Evolutionary conservation across 2,888 invertebrate species (phyloP), one percentile per base, ranked within the genome.

Genomic region (Dendrolimus houi): DNA sequence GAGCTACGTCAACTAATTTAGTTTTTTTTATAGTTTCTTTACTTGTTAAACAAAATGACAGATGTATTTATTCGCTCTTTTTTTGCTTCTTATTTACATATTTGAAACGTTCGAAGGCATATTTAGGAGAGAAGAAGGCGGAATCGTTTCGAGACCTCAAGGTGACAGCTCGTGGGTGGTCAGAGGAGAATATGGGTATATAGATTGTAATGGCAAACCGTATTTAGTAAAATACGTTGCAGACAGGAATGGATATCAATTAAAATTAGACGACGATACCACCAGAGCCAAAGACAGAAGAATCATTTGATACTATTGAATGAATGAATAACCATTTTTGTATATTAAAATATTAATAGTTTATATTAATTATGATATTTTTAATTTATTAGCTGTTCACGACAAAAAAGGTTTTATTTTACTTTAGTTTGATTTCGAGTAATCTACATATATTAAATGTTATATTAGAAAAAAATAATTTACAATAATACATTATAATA

Each of bases 181-280:
- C 0, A 73, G 84, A 53, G 90, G 90, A 1, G 90, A 92, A 63
- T 93, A 91, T 62, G 90, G 91, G 0, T 93, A 92, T 69, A 77
- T 87, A 59, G 92, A 92, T 52, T 82, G 91, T 2, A 81, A 83
- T 59, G 93, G 93, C 2, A 68, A 68, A 2, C 66, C 65, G 0
- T 75, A 81, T 61, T 65, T 70, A 0, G 74, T 93, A 41, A 76
- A 71, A 55, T 94, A 93, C 68, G 79, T 93, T 1, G 94, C 94
- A 8, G 94, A 94, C 64, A 89, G 90, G 58, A 92, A 92, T 60
- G 94, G 94, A 1, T 90, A 75, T 59, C 84, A 77, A 58, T 82
- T 83, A 1, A 70, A 71, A 52, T 57, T 70, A 6, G 66, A 70
- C 7, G 65, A 77, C 12, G 75, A 78, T n/a, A 71, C 77, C 41